Evolutionary conservation across 2,113 vertebrate genomes (phyloP).

Genomic region (Rissa tridactyla): DNA sequence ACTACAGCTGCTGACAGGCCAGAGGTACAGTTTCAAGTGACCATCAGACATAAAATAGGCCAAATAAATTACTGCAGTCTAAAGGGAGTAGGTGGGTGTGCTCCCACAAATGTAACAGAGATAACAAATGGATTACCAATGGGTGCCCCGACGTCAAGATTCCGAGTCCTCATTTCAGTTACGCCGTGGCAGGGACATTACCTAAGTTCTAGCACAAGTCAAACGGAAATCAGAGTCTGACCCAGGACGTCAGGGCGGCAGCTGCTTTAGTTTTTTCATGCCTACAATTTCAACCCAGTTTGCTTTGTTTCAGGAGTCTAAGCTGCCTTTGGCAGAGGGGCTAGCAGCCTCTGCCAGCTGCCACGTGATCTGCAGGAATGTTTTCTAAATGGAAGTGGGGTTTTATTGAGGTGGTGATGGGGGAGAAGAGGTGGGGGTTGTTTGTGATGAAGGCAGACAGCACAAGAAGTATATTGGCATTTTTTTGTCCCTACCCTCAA

Average conservation of each 20-base stretch:
- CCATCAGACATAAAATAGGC: conserved; percentile 21
- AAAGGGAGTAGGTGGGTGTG: background rate
- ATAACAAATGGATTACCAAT: background rate
- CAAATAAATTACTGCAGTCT: conserved; percentile 40
- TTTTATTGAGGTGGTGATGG: background rate
- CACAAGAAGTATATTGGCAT: background rate
- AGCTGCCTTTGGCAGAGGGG: background rate
- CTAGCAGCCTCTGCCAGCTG: background rate
- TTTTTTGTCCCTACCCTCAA: background rate
- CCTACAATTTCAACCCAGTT: conserved; percentile 38
- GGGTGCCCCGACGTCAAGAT: background rate
- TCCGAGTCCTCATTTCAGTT: background rate
- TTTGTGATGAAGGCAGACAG: background rate
- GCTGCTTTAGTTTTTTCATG: conserved; percentile 42
- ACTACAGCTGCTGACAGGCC: conserved; percentile 54
- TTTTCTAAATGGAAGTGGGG: background rate
- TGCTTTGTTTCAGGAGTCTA: conserved; percentile 17
- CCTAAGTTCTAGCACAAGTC: background rate
- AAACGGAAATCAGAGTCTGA: conserved; percentile 45
- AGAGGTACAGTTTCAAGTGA: conserved; percentile 50
- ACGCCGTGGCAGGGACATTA: background rate
- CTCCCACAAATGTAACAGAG: conserved; percentile 14
- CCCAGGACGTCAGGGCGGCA: conserved; percentile 24
- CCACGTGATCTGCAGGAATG: background rate
- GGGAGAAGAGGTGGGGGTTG: background rate